Conservation (phyloP, 2,113 vertebrate species). For the Erpornis zantholeuca region DNA sequence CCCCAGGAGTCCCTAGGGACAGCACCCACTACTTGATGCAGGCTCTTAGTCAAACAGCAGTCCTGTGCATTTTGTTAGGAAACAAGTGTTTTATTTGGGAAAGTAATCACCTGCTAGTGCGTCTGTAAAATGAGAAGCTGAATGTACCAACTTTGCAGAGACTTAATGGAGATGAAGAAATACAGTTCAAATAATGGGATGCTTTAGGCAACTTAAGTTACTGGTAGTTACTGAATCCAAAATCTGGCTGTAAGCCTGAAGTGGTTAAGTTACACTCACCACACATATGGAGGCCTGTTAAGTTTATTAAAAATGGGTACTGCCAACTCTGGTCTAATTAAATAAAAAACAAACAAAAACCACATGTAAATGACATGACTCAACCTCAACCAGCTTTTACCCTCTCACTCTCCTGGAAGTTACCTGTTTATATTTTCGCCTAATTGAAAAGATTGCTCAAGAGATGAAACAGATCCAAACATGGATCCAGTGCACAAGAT, state of each 20-base stretch:
- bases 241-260: neutral
- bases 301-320: neutral
- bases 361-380: fast-evolving
- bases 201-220: neutral
- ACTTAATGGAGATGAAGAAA: neutral
- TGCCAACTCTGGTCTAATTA: neutral
- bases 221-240: neutral
- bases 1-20: neutral
- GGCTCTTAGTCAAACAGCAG: neutral
- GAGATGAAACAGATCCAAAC: neutral
- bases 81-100: neutral
- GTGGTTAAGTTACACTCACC: neutral
- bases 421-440: neutral
- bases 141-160: neutral
- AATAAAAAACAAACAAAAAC: neutral
- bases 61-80: neutral
- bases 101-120: neutral
- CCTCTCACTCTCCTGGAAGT: neutral
- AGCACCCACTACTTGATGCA: neutral
- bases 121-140: neutral
- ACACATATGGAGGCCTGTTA: neutral
- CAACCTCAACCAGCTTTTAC: neutral
- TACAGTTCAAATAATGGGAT: neutral
- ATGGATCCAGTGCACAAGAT: neutral
- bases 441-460: neutral